Conservation (phyloP, 2,113 vertebrate genomes). For the Cettia cetti region DNA sequence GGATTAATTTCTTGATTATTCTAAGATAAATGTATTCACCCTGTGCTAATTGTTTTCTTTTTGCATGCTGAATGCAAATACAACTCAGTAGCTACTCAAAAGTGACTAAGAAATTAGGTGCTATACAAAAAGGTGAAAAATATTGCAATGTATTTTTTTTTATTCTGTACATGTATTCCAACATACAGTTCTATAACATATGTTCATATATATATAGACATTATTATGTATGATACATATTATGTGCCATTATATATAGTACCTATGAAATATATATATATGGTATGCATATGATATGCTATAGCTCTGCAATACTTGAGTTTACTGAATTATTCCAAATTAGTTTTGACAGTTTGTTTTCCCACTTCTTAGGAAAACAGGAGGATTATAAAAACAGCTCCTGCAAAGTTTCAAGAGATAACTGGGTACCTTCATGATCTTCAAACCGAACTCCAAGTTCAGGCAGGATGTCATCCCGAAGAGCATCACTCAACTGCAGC, state of each 20-base stretch:
- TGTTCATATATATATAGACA: neutral
- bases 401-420: neutral
- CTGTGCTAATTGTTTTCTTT: neutral
- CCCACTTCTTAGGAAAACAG: neutral
- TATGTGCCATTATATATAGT: neutral
- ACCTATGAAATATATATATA: no score
- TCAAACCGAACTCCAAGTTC: constrained; percentile 94
- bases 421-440: constrained; percentile 89
- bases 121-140: neutral
- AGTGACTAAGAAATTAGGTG: neutral
- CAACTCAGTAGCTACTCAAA: neutral
- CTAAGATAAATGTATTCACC: neutral
- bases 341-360: neutral
- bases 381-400: neutral
- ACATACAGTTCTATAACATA: neutral
- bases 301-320: neutral
- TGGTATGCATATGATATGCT: neutral
- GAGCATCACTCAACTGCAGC: constrained; percentile 84
- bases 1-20: neutral
- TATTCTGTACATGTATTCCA: neutral
- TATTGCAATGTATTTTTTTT: neutral
- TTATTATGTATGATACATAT: neutral
- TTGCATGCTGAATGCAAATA: neutral
- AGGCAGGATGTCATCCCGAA: constrained; percentile 88
- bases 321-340: neutral